These are phyloP conservation scores for Vanessa tameamea DNA, from an alignment of 1,140 invertebrate genomes.

Conservation along the genomic window DNA sequence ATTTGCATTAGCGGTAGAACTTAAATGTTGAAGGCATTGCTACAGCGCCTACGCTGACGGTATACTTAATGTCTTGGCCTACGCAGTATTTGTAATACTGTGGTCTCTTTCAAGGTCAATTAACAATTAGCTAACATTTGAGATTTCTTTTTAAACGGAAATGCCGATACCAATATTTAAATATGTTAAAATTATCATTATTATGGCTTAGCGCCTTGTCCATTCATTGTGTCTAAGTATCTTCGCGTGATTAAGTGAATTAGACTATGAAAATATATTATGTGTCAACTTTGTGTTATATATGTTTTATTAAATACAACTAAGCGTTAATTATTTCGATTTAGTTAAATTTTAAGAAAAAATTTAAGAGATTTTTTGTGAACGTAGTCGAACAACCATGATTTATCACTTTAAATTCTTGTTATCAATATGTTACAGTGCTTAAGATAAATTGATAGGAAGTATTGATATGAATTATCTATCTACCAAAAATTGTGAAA, in stretches of 20 bases:
- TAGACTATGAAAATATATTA: background rate
- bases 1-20: constrained; percentile 34
- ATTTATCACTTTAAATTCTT: constrained; percentile 8
- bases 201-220: constrained; percentile 56
- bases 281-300: background rate
- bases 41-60: constrained; percentile 30
- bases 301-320: background rate
- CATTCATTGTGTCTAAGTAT: constrained; percentile 72
- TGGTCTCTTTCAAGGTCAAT: constrained; percentile 65
- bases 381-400: background rate
- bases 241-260: constrained; percentile 36
- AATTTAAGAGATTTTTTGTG: no score
- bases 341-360: background rate
- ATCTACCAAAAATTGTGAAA: constrained; percentile 8
- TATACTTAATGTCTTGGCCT: constrained; percentile 40
- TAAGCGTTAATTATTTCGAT: no score
- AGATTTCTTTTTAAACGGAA: constrained; percentile 62
- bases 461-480: constrained; percentile 2
- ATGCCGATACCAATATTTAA: constrained; percentile 75
- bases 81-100: constrained; percentile 48
- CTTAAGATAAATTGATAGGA: constrained; percentile 20
- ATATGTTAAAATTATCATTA: constrained; percentile 55
- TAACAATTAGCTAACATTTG: constrained; percentile 53
- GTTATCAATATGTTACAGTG: constrained; percentile 11
- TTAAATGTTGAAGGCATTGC: constrained; percentile 14